Evolutionary conservation across 2,797 vertebrate genomes (phyloP).

Genomic region (Acipenser transmontanus): DNA sequence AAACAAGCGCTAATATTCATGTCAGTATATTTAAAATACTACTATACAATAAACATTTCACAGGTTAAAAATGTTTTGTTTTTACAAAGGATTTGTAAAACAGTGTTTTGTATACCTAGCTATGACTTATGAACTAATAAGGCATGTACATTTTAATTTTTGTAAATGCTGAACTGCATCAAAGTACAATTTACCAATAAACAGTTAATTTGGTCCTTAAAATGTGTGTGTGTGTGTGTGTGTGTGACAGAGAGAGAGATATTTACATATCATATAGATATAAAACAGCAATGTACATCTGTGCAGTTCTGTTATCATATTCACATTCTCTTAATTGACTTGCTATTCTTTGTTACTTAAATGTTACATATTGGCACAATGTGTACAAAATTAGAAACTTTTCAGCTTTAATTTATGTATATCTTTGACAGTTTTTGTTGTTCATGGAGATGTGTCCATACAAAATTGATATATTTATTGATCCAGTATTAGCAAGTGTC

Average conservation of each 20-base stretch:
- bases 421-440: too few species aligned
- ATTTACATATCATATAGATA: not conserved
- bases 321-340: not conserved
- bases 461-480: not conserved
- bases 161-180: not conserved
- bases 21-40: too few species aligned
- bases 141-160: not conserved
- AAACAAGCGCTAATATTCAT: too few species aligned
- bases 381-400: too few species aligned
- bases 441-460: too few species aligned
- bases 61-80: not conserved
- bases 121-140: not conserved
- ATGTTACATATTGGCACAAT: too few species aligned
- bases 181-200: not conserved
- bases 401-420: too few species aligned
- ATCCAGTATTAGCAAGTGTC: not conserved
- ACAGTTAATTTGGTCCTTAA: not conserved
- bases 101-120: not conserved
- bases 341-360: too few species aligned
- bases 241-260: too few species aligned
- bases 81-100: not conserved
- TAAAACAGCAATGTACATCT: too few species aligned
- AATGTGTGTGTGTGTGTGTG: too few species aligned
- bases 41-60: not conserved
- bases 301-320: not conserved